Percentiles rank a stretch among this genome's conserved stretches.
phyloP scores from a whole-genome alignment of 92 coral and sea anemone species.

The Epizoanthus scotinus region DNA sequence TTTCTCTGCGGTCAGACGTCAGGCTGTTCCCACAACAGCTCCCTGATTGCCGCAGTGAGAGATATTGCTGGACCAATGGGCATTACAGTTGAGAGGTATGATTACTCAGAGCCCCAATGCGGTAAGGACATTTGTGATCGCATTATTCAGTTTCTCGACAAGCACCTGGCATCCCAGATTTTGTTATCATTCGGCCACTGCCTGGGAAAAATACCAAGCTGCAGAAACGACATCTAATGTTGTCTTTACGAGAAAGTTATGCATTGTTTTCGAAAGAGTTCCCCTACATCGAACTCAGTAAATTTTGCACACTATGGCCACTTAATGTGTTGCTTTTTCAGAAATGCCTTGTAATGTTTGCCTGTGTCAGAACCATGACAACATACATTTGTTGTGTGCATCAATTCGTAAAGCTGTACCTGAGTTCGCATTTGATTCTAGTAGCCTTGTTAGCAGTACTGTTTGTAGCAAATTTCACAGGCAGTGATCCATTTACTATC shows the following conservation, averaged over 20 bases:
- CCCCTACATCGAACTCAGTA: conserved; percentile 42
- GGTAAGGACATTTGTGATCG: too few species aligned
- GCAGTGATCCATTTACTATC: too few species aligned
- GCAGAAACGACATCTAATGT: conserved; percentile 33
- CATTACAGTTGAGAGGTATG: too few species aligned
- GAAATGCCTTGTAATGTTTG: conserved; percentile 51
- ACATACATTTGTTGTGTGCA: conserved; percentile 49
- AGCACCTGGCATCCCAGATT: conserved; percentile 33
- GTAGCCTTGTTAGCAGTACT: conserved; percentile 27
- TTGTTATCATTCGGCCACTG: conserved; percentile 3
- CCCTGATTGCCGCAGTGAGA: too few species aligned
- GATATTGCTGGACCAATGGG: too few species aligned
- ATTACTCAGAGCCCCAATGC: too few species aligned
- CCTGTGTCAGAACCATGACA: conserved; percentile 55
- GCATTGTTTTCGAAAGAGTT: conserved; percentile 34
- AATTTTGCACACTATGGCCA: conserved; percentile 41
- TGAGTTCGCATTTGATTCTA: conserved; percentile 48
- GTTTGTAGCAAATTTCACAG: conserved; percentile 23
- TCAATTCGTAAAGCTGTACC: conserved; percentile 47
- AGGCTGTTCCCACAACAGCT: too few species aligned
- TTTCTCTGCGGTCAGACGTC: too few species aligned
- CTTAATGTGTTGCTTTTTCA: conserved; percentile 44
- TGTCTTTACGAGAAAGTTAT: conserved; percentile 30
- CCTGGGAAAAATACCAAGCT: conserved; percentile 6
- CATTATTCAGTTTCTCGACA: conserved; percentile 30